Evolutionary conservation across 2,888 invertebrate species (phyloP).

Genomic region (Beris chalybata): DNA sequence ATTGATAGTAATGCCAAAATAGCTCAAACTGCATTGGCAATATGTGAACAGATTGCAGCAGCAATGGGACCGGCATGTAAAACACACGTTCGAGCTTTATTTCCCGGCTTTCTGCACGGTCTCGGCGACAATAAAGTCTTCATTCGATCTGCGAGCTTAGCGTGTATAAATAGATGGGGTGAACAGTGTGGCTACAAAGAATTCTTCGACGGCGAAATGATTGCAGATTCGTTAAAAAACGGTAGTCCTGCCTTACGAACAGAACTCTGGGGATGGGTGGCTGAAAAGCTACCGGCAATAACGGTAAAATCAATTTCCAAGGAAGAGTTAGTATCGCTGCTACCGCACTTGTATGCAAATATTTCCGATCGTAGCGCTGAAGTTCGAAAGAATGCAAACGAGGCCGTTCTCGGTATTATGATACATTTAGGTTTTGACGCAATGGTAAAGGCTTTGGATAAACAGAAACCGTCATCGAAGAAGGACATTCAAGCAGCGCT

Average conservation of each 20-base stretch:
- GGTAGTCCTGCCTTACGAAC: conserved; percentile 82
- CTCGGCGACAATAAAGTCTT: conserved; percentile 74
- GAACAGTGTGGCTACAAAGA: conserved; percentile 79
- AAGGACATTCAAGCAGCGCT: conserved; percentile 75
- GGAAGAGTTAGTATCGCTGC: conserved; percentile 77
- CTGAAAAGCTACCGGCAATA: conserved; percentile 75
- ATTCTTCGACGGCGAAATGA: conserved; percentile 86
- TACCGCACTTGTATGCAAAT: conserved; percentile 77
- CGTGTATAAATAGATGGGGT: conserved; percentile 85
- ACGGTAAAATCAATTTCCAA: conserved; percentile 72
- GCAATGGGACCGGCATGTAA: conserved; percentile 84
- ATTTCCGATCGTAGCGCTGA: conserved; percentile 90
- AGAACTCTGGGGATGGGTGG: conserved; percentile 84
- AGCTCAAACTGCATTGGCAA: conserved; percentile 78
- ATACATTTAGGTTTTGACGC: conserved; percentile 78
- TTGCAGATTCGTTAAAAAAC: conserved; percentile 80
- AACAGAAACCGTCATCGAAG: conserved; percentile 71
- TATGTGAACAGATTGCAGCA: conserved; percentile 78
- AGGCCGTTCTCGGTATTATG: conserved; percentile 90
- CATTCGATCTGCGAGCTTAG: conserved; percentile 76
- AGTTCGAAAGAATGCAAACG: conserved; percentile 86
- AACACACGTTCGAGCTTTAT: conserved; percentile 75
- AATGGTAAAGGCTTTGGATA: conserved; percentile 54
- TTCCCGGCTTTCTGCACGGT: conserved; percentile 85
- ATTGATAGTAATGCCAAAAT: conserved; percentile 92